phyloP scores from a whole-genome alignment of 2,888 invertebrate species.

The Latrodectus elegans region DNA sequence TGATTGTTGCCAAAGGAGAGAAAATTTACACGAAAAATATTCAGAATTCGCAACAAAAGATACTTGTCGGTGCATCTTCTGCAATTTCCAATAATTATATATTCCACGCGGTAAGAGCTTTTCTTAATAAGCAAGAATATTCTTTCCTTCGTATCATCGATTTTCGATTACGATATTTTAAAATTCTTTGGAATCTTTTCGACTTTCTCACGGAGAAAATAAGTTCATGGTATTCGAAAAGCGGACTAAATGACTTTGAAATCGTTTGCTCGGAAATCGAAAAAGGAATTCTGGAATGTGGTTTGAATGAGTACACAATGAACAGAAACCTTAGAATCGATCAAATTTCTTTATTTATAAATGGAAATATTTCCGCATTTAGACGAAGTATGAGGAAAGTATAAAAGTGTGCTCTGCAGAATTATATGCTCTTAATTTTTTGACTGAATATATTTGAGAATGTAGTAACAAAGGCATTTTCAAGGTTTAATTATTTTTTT shows the following conservation, averaged over 20 bases:
- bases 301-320: slow-evolving; percentile 48
- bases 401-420: neutral
- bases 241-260: slow-evolving; percentile 62
- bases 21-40: slow-evolving; percentile 23
- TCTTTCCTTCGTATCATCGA: slow-evolving; percentile 38
- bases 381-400: no score
- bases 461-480: neutral
- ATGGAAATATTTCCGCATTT: neutral
- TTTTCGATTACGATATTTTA: slow-evolving; percentile 66
- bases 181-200: slow-evolving; percentile 59
- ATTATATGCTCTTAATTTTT: neutral
- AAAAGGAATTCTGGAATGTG: slow-evolving; percentile 48
- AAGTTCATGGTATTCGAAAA: slow-evolving; percentile 60
- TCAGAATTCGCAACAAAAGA: slow-evolving; percentile 44
- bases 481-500: neutral
- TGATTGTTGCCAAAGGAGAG: slow-evolving; percentile 3
- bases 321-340: neutral
- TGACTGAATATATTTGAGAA: neutral
- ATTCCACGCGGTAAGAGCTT: slow-evolving; percentile 19
- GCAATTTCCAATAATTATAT: slow-evolving; percentile 56
- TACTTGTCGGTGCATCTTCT: slow-evolving; percentile 20
- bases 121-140: slow-evolving; percentile 45
- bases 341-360: slow-evolving; percentile 1
- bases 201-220: slow-evolving; percentile 52
- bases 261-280: slow-evolving; percentile 40